Base-by-base conservation (phyloP, 2,113 vertebrate species). In the Lutjanus erythropterus region DNA sequence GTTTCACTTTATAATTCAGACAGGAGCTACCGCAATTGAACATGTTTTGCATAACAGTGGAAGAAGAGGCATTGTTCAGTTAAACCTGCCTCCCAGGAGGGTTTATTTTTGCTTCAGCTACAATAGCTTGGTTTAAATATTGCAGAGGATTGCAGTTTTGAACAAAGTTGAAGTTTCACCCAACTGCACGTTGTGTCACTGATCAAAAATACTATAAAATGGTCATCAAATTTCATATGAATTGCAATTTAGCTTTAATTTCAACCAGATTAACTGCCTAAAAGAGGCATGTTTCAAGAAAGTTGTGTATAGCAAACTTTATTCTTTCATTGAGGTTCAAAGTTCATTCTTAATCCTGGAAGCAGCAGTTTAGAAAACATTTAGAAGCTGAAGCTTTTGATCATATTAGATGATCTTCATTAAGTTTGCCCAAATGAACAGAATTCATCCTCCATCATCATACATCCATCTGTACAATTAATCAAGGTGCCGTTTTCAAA, bases 41-140 rank as follows among this genome's bases (percentile, higher is more conserved):
- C 62, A 11, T 2, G 15, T 50, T 77, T 81, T 67, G 44, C 62
- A 53, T 55, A 59, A 72, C n/a, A 23, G 1, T 44, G 50, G 50
- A 73, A 47, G 56, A 74, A 27, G 19, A 80, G 49, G 23, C 47
- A 82, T 79, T 82, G 81, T 81, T 84, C 31, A 23, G 23, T 61
- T 53, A 39, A 81, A 78, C 55, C 56, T 23, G 37, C n/a, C 33
- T 68, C 55, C 15, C 29, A 8, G 37, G 49, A 67, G 44, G 25
- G 15, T 55, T 80, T 74, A 60, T 67, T 70, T 53, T 73, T 39
- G 19, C 35, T 47, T 1, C 11, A 11, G 15, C 5, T 59, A 66
- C 42, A 73, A 59, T 10, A 49, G 47, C 33, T 60, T 23, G 3
- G 25, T 66, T 42, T 58, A 10, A 76, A 33, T 69, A 53, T 72